Base-by-base conservation (phyloP, 1,140 invertebrate species). In the Liolophura sinensis region DNA sequence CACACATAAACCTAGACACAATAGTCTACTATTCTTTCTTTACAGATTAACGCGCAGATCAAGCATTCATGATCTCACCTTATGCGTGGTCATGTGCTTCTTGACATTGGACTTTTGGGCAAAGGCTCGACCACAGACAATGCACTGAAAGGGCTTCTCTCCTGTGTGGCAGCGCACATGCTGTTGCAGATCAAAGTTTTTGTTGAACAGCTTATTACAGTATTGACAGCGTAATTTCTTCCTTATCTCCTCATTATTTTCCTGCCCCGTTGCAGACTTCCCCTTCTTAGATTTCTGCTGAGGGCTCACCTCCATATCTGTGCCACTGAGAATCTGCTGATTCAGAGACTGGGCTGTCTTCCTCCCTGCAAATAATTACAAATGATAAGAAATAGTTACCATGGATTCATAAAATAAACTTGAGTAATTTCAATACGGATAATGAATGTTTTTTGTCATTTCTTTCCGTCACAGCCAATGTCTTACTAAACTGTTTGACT, bases 41-140 rank as follows among this genome's bases (percentile, higher is more conserved):
- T 40, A 40, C 31, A 40, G 31, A 40, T 9, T 40, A 9, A 40
- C 31, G 9, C 3, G 3, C 3, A 5, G 31, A 9, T 9, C 3
- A 40, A 40, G 31, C 31, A 40, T 5, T 40, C 3, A 9, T 3
- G 40, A 40, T 25, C 18, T 68, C 73, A 86, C 85, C 75, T 86
- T 86, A 84, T 98, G 96, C 22, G 95, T 97, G 84, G 97, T 93
- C 82, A 97, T 96, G 84, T 98, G 96, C 82, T 98, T 98, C 62
- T 96, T 96, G 61, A 98, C 88, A 81, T 98, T 96, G 0, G 95
- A 96, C 82, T 98, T 98, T 83, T 98, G 96, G 20, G 95, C 88
- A 77, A 88, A 87, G 3, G 84, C 86, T 60, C 86, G 74, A 1
- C 86, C 86, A 79, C 86, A 87, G 0, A 87, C 86, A 64, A 86